Conservation (phyloP, 2,888 invertebrate genomes). For the Hemicrepidius hirtus region DNA sequence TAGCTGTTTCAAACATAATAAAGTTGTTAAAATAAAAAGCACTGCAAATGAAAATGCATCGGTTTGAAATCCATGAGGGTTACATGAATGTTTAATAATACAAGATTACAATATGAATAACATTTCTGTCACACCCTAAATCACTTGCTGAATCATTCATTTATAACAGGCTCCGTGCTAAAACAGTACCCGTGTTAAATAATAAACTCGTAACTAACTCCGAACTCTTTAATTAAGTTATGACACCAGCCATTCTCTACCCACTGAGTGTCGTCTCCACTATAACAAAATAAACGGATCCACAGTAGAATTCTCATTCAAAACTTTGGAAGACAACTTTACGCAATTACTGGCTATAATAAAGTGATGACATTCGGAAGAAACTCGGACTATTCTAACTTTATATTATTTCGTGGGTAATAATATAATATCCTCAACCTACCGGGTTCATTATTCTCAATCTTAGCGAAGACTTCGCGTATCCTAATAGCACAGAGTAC, state of each 20-base stretch:
- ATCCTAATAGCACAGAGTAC: constrained; percentile 41
- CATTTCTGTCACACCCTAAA: constrained; percentile 8
- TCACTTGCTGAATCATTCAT: constrained; percentile 25
- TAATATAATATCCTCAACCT: constrained; percentile 34
- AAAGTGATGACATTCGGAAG: constrained; percentile 19
- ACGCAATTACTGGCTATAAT: constrained; percentile 36
- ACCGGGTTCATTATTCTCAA: constrained; percentile 43
- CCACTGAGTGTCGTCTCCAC: constrained; percentile 32
- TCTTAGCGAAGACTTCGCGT: constrained; percentile 34
- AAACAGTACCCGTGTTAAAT: constrained; percentile 38
- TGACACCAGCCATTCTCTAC: constrained; percentile 34
- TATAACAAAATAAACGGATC: constrained; percentile 37
- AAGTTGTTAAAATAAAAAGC: background rate
- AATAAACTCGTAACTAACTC: constrained; percentile 40
- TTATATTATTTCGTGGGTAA: background rate
- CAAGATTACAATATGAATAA: background rate
- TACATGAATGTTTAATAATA: background rate
- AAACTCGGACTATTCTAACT: constrained; percentile 11
- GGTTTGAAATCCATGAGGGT: background rate
- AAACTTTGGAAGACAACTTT: constrained; percentile 32
- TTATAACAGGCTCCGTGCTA: constrained; percentile 18
- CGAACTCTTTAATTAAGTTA: constrained; percentile 44
- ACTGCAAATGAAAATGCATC: background rate
- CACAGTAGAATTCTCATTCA: constrained; percentile 26
- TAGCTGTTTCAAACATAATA: background rate